Percentiles rank a stretch among this genome's conserved stretches.
Conservation (phyloP, 2,113 vertebrate genomes). For the Pyxicephalus adspersus region DNA sequence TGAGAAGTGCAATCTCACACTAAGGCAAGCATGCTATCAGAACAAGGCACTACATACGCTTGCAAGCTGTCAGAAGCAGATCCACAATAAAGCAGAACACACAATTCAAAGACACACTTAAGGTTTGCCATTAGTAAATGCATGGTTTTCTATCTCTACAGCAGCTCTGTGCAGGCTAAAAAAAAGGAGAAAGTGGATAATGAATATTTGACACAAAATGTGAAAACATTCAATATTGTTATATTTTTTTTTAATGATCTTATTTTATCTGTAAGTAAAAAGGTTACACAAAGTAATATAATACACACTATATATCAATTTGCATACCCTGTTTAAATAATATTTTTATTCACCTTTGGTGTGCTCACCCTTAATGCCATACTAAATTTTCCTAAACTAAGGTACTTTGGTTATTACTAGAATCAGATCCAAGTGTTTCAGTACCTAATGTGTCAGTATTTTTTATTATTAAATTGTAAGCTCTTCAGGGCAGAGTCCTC, state of each 20-base stretch:
- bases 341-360: too few relatives aligned
- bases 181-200: background rate
- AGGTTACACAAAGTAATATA: background rate
- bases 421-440: too few relatives aligned
- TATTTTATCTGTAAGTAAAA: background rate
- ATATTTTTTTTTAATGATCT: too few relatives aligned
- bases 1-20: conserved; percentile 51
- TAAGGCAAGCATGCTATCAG: conserved; percentile 54
- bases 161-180: background rate
- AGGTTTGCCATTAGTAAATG: conserved; percentile 18
- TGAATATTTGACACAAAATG: background rate
- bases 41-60: conserved; percentile 45
- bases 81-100: conserved; percentile 35
- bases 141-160: conserved; percentile 20
- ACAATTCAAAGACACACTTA: conserved; percentile 17
- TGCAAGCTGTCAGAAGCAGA: conserved; percentile 48
- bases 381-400: too few relatives aligned
- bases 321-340: too few relatives aligned
- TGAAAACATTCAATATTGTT: too few relatives aligned
- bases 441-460: too few relatives aligned
- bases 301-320: too few relatives aligned
- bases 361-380: too few relatives aligned
- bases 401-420: too few relatives aligned
- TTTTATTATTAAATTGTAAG: too few relatives aligned
- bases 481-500: too few relatives aligned